Base-by-base conservation (phyloP, 2,888 invertebrate genomes). In the Pseudococcus viburni region DNA sequence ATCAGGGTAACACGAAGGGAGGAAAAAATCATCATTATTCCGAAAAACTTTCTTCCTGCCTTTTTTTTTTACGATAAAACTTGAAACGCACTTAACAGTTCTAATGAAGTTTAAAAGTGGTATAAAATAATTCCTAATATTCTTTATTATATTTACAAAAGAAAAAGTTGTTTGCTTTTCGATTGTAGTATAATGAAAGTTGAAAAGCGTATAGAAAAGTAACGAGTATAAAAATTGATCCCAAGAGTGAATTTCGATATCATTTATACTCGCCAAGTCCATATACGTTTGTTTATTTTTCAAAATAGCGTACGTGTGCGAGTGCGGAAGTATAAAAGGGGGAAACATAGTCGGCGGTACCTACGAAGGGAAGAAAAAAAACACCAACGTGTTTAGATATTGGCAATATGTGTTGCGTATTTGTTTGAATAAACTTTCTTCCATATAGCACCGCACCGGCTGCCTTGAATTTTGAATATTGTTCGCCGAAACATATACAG, bases 171-270 rank as follows among this genome's bases (percentile, higher is more conserved):
- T 73, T 73, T 73, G 33, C 26, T 73, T 73, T 73, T 73, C 68
- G 22, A 33, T 73, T 73, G 12, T 26, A 33, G 68, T 73, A 33
- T 33, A 73, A 73, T 73, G 68, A 73, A 73, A 73, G 68, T 73
- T 73, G 68, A 73, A 73, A 73, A 26, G 4, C 68, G 19, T 33
- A 73, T 73, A 73, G 22, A 73, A 33, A 73, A 73, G 68, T 73
- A 73, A 22, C 22, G 22, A 73, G 68, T 73, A 73, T 59, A 59
- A 59, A 73, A 73, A 73, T 73, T 73, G 68, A 73, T 73, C 68
- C 68, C 68, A 73, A 73, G 68, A 73, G 68, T 73, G 68, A 33
- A 73, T 73, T 73, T 73, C 68, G 68, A 73, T 73, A 73, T 73
- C 68, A 73, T 73, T 73, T 73, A 73, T 73, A 33, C 33, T 73